Evolutionary conservation across 2,797 vertebrate genomes (phyloP), one percentile per base, ranked within the genome.

Genomic region (Paguma larvata): DNA sequence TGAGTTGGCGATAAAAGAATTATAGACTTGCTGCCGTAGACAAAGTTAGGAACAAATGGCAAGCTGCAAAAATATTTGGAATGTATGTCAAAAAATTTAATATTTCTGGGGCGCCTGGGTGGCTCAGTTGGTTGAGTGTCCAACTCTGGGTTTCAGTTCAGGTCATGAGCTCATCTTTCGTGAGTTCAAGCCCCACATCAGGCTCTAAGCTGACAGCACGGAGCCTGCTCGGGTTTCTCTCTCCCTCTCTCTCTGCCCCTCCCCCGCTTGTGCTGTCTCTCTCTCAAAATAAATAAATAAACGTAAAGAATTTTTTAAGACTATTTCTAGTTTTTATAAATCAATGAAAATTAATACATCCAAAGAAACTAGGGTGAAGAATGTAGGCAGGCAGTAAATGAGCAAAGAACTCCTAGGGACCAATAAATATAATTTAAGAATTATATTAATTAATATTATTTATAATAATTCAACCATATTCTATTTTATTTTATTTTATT

Each of bases 41-140:
- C 41, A 88, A 89, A 78, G 63, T 51, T 84, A 90, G 63, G 86
- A 91, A 84, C 87, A 85, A 94, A 95, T 79, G 78, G 85, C 46
- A 85, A 85, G 32, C 48, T 75, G 41, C 68, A 89, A 89, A 85
- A 59, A 18, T 51, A 48, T 34, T 63, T 68, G 73, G 46, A 46
- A 62, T 25, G 27, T 48, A 85, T 93, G 48, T 75, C 16, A 70
- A n/a, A 93, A 87, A 88, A 77, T 44, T 25, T 84, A 78, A 12
- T 38, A 87, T 93, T 93, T 62, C 25, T 75, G 56, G 56, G 56
- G 56, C 56, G 8, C 56, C 56, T 59, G 56, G 56, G 56, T 23
- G 56, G 56, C 56, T 59, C 56, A 9, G 56, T 59, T 21, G 56
- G 8, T 59, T 59, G 56, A 59, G 56, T 7, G 9, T 23, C 56